Evolutionary conservation across 2,113 vertebrate species (phyloP).

Genomic region (Stegastes partitus): DNA sequence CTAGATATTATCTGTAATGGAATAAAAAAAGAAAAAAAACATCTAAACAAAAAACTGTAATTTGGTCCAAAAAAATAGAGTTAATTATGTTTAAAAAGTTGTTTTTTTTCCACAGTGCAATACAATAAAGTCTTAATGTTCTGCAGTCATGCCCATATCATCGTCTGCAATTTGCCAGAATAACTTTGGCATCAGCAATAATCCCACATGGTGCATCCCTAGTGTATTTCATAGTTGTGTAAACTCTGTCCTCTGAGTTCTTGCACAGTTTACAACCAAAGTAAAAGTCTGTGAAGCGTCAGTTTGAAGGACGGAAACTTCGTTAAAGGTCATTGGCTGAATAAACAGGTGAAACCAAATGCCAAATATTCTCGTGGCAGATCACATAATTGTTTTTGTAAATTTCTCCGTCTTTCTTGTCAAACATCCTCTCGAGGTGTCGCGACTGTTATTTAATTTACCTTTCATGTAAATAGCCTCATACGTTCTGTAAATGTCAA

Average conservation of each 20-base stretch:
- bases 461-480: constrained; percentile 77
- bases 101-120: too few relatives aligned
- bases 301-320: neutral
- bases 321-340: neutral
- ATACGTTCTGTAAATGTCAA: constrained; percentile 67
- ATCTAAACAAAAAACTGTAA: too few relatives aligned
- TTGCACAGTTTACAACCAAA: constrained; percentile 21
- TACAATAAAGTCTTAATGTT: too few relatives aligned
- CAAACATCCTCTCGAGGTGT: constrained; percentile 29
- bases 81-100: too few relatives aligned
- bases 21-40: too few relatives aligned
- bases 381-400: constrained; percentile 17
- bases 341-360: constrained; percentile 27
- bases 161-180: too few relatives aligned
- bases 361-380: constrained; percentile 5
- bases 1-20: too few relatives aligned
- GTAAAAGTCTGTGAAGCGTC: neutral
- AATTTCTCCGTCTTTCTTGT: neutral
- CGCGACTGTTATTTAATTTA: constrained; percentile 75
- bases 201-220: too few relatives aligned
- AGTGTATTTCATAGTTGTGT: too few relatives aligned
- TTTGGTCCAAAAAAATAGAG: too few relatives aligned
- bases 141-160: too few relatives aligned
- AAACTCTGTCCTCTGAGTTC: neutral
- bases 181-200: too few relatives aligned